These are phyloP conservation scores for Pseudomugil gertrudae DNA, from an alignment of 2,797 vertebrate genomes.

Conservation along the genomic window DNA sequence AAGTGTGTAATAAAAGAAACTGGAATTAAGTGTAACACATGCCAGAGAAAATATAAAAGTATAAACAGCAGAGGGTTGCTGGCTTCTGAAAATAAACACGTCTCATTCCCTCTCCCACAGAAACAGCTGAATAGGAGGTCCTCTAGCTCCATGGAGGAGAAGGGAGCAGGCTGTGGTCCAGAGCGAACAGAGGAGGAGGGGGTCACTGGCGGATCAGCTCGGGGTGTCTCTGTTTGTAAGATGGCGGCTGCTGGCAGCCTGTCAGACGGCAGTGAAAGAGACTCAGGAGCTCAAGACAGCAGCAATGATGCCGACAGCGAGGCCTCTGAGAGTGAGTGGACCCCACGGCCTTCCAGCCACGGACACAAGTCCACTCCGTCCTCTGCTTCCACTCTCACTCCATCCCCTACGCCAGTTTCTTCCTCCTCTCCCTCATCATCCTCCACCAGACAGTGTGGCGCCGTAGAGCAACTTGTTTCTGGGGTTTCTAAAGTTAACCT, in stretches of 20 bases:
- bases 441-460: conserved; percentile 64
- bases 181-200: conserved; percentile 72
- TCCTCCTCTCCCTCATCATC: conserved; percentile 46
- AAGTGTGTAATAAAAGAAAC: too few species aligned
- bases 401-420: conserved; percentile 50
- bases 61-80: too few species aligned
- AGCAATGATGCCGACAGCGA: conserved; percentile 96
- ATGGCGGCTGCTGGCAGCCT: conserved; percentile 82
- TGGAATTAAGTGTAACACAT: too few species aligned
- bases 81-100: too few species aligned
- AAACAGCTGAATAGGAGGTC: conserved; percentile 80
- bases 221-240: conserved; percentile 61
- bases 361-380: conserved; percentile 51
- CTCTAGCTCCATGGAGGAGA: conserved; percentile 80
- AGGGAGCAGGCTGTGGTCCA: conserved; percentile 68
- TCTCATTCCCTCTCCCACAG: conserved; percentile 48
- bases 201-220: conserved; percentile 66
- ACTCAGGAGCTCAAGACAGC: conserved; percentile 87
- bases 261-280: conserved; percentile 90
- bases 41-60: not conserved
- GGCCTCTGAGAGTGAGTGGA: conserved; percentile 90
- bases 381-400: conserved; percentile 63
- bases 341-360: conserved; percentile 66
- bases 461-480: conserved; percentile 81
- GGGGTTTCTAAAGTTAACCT: conserved; percentile 87